Conservation (phyloP, 2,113 vertebrate species). For the Clarias magur region DNA sequence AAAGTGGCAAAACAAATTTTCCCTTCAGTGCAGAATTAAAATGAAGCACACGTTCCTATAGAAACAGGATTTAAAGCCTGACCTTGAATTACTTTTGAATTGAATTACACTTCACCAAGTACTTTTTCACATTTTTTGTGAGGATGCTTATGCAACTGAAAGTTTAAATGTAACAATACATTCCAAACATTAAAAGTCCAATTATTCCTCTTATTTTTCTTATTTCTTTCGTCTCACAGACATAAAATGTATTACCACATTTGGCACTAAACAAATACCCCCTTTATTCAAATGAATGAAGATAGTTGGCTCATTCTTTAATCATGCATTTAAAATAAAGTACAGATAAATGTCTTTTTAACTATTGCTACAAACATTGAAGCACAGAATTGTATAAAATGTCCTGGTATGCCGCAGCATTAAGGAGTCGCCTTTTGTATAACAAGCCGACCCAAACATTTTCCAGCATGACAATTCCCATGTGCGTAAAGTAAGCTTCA, state of each 20-base stretch:
- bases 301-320: background rate
- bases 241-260: background rate
- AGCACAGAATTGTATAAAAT: too few species aligned
- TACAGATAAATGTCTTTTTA: background rate
- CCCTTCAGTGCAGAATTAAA: background rate
- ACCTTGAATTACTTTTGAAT: slow-evolving; percentile 26
- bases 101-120: slow-evolving; percentile 7
- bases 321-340: background rate
- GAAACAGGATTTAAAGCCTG: slow-evolving; percentile 37
- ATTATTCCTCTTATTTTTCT: background rate
- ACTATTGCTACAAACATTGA: background rate
- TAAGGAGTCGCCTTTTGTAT: too few species aligned
- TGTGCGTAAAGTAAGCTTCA: too few species aligned
- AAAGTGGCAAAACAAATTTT: background rate
- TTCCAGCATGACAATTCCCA: too few species aligned
- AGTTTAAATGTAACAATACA: background rate
- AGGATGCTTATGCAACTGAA: background rate
- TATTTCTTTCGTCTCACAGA: background rate
- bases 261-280: background rate
- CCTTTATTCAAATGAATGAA: background rate
- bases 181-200: background rate
- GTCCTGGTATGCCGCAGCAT: too few species aligned
- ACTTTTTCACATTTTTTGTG: background rate
- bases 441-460: too few species aligned
- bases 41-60: slow-evolving; percentile 46